Evolutionary conservation across 1,140 invertebrate genomes (phyloP), one percentile per base, ranked within the genome.

Genomic region (Polypedilum pembai): DNA sequence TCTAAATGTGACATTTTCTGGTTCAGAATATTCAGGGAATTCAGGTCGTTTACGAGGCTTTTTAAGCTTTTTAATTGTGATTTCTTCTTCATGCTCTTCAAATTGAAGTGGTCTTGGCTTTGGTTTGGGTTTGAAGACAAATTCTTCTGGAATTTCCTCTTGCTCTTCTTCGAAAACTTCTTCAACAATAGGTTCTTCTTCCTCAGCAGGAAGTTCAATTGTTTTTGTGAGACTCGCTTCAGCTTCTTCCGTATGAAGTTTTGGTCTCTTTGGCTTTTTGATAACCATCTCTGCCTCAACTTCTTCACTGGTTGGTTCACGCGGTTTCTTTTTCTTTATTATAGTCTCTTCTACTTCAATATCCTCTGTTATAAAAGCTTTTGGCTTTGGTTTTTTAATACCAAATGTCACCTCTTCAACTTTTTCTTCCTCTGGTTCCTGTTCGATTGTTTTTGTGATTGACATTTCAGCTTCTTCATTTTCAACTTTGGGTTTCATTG

Each of bases 1-100:
- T 77, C 88, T 87, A 81, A 93, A 92, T 17, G 88, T 92, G 2
- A 92, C 90, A 77, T 86, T 88, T 83, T 92, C 89, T 1, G 87
- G 85, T 81, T 91, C 89, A 0, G 88, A 87, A 41, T 89, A 84
- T 83, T 92, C 90, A 45, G 87, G 87, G 76, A 90, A 84, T 77
- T 87, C 85, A 65, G 86, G 84, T 76, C 85, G 81, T 82, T 88
- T 89, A 79, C 86, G 87, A 73, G 87, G 84, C 24, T 86, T 87
- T 75, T 88, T 88, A 73, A 90, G 80, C 79, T 90, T 91, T 78
- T 90, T 89, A 20, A 92, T 84, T 5, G 88, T 91, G 15, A 91
- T 83, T 83, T 91, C 90, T 80, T 91, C 88, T 75, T 86, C 85
- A 74, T 87, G 86, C 82, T 92, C 90, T 80, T 91, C 89, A 40